phyloP scores from a whole-genome alignment of 2,797 vertebrate species.

The Delichon dasypus region DNA sequence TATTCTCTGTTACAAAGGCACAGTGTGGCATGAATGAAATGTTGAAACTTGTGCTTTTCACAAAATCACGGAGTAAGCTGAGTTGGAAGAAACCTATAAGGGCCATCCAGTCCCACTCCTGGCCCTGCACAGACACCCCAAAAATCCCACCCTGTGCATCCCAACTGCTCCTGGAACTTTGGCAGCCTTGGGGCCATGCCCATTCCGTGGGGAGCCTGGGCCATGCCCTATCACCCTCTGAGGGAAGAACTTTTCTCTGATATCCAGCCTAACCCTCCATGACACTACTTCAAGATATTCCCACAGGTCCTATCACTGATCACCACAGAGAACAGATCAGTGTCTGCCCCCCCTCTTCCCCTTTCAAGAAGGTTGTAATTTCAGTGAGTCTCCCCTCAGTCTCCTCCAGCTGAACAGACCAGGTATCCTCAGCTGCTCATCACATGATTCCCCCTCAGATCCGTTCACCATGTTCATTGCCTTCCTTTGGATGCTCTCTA shows the following conservation, averaged over 20 bases:
- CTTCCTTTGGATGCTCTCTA: not conserved
- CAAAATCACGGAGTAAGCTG: not conserved
- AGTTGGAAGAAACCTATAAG: not conserved
- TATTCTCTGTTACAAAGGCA: not conserved
- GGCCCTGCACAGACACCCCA: not conserved
- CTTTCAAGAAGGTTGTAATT: not conserved
- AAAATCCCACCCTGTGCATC: rapidly evolving
- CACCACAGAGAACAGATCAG: not conserved
- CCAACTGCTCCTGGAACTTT: not conserved
- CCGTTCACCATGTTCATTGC: not conserved
- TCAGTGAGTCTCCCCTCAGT: not conserved
- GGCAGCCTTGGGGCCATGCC: not conserved
- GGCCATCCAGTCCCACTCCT: not conserved
- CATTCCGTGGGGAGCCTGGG: not conserved
- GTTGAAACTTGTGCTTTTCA: not conserved
- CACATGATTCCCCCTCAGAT: not conserved
- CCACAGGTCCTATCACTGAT: not conserved
- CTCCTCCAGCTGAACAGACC: not conserved
- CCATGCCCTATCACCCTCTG: not conserved
- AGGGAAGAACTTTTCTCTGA: not conserved
- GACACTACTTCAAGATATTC: not conserved
- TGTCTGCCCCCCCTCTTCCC: not conserved
- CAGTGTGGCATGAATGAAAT: rapidly evolving
- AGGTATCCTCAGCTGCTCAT: not conserved
- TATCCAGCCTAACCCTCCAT: not conserved